These are phyloP conservation scores for Leptothorax acervorum DNA, from an alignment of 2,888 invertebrate genomes.

Conservation along the genomic window DNA sequence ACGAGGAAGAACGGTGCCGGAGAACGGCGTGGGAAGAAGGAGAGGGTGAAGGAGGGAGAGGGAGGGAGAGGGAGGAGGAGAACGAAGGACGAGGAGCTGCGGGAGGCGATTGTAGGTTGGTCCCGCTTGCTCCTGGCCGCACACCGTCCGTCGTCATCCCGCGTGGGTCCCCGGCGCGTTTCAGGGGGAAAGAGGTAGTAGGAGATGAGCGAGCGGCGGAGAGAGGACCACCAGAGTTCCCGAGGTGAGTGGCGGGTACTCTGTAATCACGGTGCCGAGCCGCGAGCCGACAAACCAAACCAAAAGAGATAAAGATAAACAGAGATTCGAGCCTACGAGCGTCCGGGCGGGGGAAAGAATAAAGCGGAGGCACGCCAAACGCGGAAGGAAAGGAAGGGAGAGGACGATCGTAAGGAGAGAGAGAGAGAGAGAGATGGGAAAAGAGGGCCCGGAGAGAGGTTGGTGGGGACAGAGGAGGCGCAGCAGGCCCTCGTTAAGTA, in stretches of 20 bases:
- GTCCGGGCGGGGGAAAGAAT: conserved; percentile 74
- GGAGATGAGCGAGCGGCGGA: conserved; percentile 64
- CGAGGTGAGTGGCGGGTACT: conserved; percentile 85
- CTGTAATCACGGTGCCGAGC: conserved; percentile 85
- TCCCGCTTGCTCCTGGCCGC: conserved; percentile 51
- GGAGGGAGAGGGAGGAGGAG: neutral
- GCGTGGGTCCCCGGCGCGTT: conserved; percentile 42
- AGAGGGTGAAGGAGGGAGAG: too few species aligned
- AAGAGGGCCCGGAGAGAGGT: conserved; percentile 21
- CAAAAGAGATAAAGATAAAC: conserved; percentile 86
- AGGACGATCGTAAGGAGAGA: neutral
- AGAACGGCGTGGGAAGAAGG: conserved; percentile 7
- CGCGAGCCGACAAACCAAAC: conserved; percentile 86
- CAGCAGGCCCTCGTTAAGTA: conserved; percentile 84
- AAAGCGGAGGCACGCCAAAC: conserved; percentile 52
- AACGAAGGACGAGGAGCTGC: conserved; percentile 28
- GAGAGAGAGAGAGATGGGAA: neutral
- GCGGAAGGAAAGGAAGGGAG: conserved; percentile 44
- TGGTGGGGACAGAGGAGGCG: conserved; percentile 63
- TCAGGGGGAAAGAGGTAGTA: conserved; percentile 16
- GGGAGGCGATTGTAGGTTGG: conserved; percentile 41
- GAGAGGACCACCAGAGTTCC: conserved; percentile 85
- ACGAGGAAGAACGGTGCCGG: conserved; percentile 19
- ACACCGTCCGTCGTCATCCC: conserved; percentile 51
- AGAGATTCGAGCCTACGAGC: conserved; percentile 84